These are phyloP conservation scores for Vannuccia rotundouncinata DNA, from an alignment of 2,888 invertebrate species.

Conservation along the genomic window DNA sequence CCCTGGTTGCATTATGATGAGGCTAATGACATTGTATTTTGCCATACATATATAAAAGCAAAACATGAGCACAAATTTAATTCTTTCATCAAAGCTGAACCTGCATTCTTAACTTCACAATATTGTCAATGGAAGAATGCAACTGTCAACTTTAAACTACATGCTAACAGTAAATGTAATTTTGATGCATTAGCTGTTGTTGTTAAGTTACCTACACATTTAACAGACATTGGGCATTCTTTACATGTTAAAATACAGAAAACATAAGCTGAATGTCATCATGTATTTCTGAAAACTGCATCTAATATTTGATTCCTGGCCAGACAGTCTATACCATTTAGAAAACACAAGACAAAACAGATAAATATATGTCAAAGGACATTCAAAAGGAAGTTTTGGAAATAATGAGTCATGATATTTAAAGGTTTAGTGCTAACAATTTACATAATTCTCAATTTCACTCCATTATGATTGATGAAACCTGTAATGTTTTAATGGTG, in stretches of 20 bases:
- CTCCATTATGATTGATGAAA: constrained; percentile 24
- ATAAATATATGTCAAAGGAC: too few species aligned
- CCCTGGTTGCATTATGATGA: constrained; percentile 22
- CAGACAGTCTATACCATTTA: too few species aligned
- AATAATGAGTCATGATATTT: too few species aligned
- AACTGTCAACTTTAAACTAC: constrained; percentile 4
- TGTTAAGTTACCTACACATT: constrained; percentile 26
- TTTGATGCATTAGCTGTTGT: constrained; percentile 11
- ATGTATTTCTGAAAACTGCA: too few species aligned
- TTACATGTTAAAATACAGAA: constrained; percentile 17
- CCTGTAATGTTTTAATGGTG: constrained; percentile 17
- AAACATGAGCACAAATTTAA: constrained; percentile 19
- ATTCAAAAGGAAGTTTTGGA: too few species aligned
- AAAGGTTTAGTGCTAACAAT: too few species aligned
- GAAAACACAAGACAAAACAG: too few species aligned
- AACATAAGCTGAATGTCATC: constrained; percentile 22
- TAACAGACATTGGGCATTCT: constrained; percentile 1
- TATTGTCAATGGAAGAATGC: constrained; percentile 17
- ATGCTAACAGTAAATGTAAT: constrained; percentile 10
- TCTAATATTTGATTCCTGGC: constrained; percentile 23
- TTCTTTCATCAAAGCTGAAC: background rate
- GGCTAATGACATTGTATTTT: background rate
- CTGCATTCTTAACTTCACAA: constrained; percentile 21
- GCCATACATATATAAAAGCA: constrained; percentile 17
- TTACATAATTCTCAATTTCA: too few species aligned